Conservation (phyloP, 2,797 vertebrate genomes). For the Darevskia mixta region DNA sequence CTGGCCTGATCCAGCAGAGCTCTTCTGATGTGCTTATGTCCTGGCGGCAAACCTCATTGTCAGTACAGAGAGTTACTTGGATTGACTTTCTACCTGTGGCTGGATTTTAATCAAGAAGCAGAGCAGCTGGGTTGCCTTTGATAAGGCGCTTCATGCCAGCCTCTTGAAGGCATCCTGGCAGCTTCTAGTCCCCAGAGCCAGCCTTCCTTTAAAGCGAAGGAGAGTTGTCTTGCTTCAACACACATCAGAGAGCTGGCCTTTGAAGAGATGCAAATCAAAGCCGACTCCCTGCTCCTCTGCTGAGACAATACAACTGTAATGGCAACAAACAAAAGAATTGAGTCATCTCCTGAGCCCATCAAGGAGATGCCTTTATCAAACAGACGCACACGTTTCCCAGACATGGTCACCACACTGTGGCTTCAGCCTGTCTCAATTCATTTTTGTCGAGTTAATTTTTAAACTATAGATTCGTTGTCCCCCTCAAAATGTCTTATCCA, state of each 20-base stretch:
- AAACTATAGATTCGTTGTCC: not conserved
- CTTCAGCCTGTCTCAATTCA: not conserved
- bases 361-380: not conserved
- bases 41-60: too few species aligned
- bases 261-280: constrained; percentile 8
- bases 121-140: not conserved
- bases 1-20: too few species aligned
- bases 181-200: not conserved
- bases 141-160: not conserved
- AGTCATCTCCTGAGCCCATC: not conserved
- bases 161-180: not conserved
- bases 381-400: not conserved
- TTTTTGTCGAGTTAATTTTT: not conserved
- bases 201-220: not conserved
- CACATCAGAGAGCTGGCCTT: not conserved
- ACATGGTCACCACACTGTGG: not conserved
- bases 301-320: not conserved
- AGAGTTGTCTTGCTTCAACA: constrained; percentile 8
- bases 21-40: too few species aligned
- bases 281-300: not conserved
- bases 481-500: not conserved
- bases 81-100: too few species aligned
- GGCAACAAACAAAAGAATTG: not conserved
- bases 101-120: not conserved
- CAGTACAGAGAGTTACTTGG: too few species aligned